Conservation (phyloP, 2,113 vertebrate genomes). For the Rhynchopsitta pachyrhyncha region DNA sequence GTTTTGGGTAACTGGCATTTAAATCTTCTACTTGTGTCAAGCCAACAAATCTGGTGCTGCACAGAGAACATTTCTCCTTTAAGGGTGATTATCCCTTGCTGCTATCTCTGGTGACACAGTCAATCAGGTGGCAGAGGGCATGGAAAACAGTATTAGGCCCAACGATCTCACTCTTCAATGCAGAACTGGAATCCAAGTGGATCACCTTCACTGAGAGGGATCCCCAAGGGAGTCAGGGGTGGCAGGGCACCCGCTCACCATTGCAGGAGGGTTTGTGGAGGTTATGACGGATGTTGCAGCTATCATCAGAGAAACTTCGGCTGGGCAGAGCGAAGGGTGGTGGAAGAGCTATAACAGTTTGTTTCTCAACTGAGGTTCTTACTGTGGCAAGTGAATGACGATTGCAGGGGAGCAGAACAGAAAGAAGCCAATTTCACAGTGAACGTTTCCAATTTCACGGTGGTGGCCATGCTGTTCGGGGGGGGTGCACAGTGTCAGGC, state of each 20-base stretch:
- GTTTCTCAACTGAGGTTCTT: neutral
- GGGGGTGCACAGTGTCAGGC: fast-evolving
- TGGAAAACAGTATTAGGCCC: neutral
- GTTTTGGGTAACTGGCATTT: neutral
- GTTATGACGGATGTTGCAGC: neutral
- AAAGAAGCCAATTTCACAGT: neutral
- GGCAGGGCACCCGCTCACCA: neutral
- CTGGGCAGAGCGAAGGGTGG: fast-evolving
- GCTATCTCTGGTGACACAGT: fast-evolving
- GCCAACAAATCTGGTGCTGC: neutral
- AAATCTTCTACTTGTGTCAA: neutral
- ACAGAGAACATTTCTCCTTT: neutral
- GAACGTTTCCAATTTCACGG: neutral
- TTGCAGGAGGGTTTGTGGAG: fast-evolving
- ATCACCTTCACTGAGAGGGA: fast-evolving
- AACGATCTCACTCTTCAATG: fast-evolving
- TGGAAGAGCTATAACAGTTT: fast-evolving
- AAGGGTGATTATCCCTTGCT: fast-evolving
- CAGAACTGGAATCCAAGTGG: neutral
- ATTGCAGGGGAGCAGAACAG: neutral
- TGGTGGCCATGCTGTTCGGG: fast-evolving
- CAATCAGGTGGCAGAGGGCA: neutral
- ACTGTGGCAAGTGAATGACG: slow-evolving; percentile 20
- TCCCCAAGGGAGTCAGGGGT: fast-evolving
- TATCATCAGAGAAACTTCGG: neutral